Evolutionary conservation across 2,113 vertebrate genomes (phyloP).

Genomic region (Tonatia bakeri): DNA sequence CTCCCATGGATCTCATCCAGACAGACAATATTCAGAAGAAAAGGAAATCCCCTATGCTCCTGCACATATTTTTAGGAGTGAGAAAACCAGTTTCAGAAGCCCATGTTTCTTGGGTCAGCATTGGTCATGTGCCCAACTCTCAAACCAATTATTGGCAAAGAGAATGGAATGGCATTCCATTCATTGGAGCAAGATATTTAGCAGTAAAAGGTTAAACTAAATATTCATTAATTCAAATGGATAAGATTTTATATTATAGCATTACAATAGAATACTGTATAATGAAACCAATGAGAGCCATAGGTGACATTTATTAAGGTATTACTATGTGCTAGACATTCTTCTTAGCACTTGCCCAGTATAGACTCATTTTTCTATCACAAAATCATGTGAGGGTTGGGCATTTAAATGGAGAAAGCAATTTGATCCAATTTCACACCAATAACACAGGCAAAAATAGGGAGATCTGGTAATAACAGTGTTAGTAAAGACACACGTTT

Average conservation of each 20-base stretch:
- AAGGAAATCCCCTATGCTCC: not conserved
- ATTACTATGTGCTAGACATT: not conserved
- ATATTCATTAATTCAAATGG: not conserved
- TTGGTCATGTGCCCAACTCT: not conserved
- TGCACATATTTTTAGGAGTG: not conserved
- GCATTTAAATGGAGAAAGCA: not conserved
- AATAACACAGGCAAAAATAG: not conserved
- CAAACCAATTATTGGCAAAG: not conserved
- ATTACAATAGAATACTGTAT: not conserved
- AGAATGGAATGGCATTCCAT: not conserved
- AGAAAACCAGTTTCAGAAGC: not conserved
- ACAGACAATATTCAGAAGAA: not conserved
- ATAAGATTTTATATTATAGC: not conserved
- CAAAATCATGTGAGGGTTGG: not conserved
- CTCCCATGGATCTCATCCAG: not conserved
- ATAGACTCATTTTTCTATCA: not conserved
- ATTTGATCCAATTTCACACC: not conserved
- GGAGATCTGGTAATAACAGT: not conserved
- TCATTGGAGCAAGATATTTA: not conserved
- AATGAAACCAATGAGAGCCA: not conserved
- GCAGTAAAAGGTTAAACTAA: not conserved
- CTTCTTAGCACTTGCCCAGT: not conserved
- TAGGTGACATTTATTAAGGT: not conserved
- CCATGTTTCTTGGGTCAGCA: not conserved
- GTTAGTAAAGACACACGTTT: not conserved